Conservation (phyloP, 2,113 vertebrate species). For the Toxotes jaculatrix region DNA sequence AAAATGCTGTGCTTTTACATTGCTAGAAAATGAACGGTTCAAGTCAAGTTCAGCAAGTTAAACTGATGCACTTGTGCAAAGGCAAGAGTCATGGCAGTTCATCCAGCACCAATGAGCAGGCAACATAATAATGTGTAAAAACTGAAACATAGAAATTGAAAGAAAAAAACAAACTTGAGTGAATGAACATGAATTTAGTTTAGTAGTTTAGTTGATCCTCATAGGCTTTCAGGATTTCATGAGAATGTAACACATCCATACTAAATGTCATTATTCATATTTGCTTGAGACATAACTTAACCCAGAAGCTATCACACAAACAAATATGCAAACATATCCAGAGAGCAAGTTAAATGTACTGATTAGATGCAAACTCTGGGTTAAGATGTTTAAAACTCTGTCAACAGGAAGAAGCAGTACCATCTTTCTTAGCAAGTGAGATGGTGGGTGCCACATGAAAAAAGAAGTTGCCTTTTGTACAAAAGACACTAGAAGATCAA, state of each 20-base stretch:
- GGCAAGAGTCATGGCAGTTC: not conserved
- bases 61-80: not conserved
- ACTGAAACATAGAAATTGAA: not conserved
- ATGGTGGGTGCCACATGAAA: not conserved
- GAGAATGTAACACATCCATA: not conserved
- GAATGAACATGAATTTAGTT: not conserved
- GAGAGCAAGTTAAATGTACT: slow-evolving; percentile 2
- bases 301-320: not conserved
- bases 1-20: not conserved
- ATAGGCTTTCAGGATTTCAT: not conserved
- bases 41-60: not conserved
- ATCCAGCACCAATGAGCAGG: not conserved
- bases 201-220: not conserved
- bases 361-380: slow-evolving; percentile 25
- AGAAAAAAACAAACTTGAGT: not conserved
- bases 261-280: not conserved
- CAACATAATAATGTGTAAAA: not conserved
- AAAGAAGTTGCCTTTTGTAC: not conserved
- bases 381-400: slow-evolving; percentile 3
- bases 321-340: not conserved
- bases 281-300: not conserved
- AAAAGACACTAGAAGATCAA: slow-evolving; percentile 46
- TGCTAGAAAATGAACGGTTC: not conserved
- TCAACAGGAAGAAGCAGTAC: slow-evolving; percentile 19
- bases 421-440: slow-evolving; percentile 35